phyloP scores from a whole-genome alignment of 2,113 vertebrate genomes.

The Nyctibius bracteatus region DNA sequence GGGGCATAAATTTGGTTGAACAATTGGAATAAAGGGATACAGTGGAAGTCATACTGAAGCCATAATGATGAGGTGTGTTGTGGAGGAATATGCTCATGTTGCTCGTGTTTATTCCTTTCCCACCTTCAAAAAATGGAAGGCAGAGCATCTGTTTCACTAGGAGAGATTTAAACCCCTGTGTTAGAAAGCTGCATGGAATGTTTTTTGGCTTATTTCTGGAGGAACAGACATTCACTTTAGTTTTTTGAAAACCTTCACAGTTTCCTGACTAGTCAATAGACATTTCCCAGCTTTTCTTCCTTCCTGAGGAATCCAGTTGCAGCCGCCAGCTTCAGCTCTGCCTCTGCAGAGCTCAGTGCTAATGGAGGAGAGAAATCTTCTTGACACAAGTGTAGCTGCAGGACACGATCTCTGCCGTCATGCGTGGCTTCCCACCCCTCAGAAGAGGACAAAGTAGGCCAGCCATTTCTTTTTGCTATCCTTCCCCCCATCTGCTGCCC shows the following conservation, averaged over 20 bases:
- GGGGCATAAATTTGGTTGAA: conserved; percentile 57
- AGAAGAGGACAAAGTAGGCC: background rate
- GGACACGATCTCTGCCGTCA: background rate
- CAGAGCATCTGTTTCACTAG: conserved; percentile 39
- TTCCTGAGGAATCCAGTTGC: conserved; percentile 54
- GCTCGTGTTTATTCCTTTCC: conserved; percentile 26
- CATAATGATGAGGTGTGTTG: conserved; percentile 57
- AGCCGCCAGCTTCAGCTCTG: background rate
- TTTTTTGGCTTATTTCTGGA: conserved; percentile 57
- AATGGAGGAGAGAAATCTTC: background rate
- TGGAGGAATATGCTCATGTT: conserved; percentile 25
- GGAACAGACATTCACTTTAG: conserved; percentile 35
- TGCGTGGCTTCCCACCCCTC: background rate
- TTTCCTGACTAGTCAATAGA: background rate
- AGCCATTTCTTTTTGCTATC: background rate
- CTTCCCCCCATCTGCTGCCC: background rate
- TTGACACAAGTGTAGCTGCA: background rate
- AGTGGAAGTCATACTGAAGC: conserved; percentile 64
- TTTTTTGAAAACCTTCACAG: background rate
- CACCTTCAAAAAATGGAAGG: conserved; percentile 34
- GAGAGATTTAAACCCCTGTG: conserved; percentile 32
- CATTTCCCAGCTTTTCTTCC: conserved; percentile 57
- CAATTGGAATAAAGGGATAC: conserved; percentile 68
- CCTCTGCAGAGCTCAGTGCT: background rate
- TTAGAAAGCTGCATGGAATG: conserved; percentile 57